These are phyloP conservation scores for Perodicticus potto DNA, from an alignment of 2,797 vertebrate species.

Conservation along the genomic window DNA sequence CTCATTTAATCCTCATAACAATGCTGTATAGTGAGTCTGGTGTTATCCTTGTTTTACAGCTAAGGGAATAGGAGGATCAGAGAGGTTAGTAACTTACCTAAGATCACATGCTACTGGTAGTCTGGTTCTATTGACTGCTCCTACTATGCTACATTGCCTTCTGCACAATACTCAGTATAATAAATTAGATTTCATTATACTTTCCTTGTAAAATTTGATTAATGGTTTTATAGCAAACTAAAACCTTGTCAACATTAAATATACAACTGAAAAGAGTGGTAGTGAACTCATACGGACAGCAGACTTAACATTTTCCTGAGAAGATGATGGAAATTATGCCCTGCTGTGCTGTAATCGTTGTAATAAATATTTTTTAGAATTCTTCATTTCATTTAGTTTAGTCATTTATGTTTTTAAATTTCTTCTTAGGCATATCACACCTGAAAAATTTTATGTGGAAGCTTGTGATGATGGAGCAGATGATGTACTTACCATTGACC, in stretches of 20 bases:
- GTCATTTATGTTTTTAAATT: conserved; percentile 41
- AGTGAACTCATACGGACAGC: background rate
- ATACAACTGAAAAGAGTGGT: background rate
- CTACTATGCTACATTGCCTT: background rate
- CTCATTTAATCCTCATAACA: background rate
- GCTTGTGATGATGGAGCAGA: conserved; percentile 93
- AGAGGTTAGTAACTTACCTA: background rate
- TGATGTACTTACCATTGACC: conserved; percentile 95
- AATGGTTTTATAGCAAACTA: background rate
- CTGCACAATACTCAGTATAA: background rate
- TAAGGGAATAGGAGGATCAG: background rate
- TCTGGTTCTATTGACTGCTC: background rate
- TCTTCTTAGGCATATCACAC: conserved; percentile 92
- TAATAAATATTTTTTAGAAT: background rate
- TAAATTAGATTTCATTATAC: background rate
- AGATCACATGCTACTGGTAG: background rate
- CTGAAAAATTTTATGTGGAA: conserved; percentile 96
- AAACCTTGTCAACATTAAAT: background rate
- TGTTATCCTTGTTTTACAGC: background rate
- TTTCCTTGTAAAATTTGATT: background rate
- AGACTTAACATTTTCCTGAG: background rate
- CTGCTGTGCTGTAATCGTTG: background rate
- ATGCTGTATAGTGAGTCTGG: background rate
- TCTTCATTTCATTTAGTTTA: background rate
- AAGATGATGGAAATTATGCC: background rate